Conservation (phyloP, 2,797 vertebrate species). For the Micropoecilia bifurca region DNA sequence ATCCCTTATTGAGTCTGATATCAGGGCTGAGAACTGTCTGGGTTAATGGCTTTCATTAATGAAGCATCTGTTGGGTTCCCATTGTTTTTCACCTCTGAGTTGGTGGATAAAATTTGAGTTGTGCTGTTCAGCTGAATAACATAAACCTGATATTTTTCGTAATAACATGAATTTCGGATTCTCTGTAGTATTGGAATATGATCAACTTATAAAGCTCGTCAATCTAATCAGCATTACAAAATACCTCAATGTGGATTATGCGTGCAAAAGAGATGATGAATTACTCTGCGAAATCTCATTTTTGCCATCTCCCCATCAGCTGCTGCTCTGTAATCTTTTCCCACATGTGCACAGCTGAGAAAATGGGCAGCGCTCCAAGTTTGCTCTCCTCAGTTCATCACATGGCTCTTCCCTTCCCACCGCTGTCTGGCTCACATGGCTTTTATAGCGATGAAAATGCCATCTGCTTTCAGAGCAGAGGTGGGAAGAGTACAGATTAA, state of each 20-base stretch:
- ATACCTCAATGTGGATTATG: not conserved
- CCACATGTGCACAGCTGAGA: conserved; percentile 38
- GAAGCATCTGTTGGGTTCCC: conserved; percentile 70
- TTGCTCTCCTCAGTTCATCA: conserved; percentile 29
- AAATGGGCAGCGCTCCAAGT: conserved; percentile 35
- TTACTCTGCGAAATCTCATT: not conserved
- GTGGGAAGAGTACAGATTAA: conserved; percentile 20
- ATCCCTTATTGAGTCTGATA: conserved; percentile 66
- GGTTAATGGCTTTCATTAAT: conserved; percentile 74
- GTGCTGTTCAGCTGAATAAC: not conserved
- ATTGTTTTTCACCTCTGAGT: conserved; percentile 23
- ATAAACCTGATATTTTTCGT: not conserved
- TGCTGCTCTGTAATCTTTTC: not conserved
- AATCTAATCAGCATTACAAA: not conserved
- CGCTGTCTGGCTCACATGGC: conserved; percentile 8
- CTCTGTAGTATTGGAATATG: not conserved
- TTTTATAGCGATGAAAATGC: conserved; percentile 22
- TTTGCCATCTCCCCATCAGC: not conserved
- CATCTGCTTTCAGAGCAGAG: conserved; percentile 49
- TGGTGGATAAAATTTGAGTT: not conserved
- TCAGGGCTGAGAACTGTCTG: conserved; percentile 62
- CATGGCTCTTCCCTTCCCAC: not conserved
- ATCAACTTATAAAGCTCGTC: not conserved
- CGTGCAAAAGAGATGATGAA: not conserved
- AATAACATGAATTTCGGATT: not conserved